Conservation (phyloP, 1,140 invertebrate species). For the Trichogramma pretiosum region DNA sequence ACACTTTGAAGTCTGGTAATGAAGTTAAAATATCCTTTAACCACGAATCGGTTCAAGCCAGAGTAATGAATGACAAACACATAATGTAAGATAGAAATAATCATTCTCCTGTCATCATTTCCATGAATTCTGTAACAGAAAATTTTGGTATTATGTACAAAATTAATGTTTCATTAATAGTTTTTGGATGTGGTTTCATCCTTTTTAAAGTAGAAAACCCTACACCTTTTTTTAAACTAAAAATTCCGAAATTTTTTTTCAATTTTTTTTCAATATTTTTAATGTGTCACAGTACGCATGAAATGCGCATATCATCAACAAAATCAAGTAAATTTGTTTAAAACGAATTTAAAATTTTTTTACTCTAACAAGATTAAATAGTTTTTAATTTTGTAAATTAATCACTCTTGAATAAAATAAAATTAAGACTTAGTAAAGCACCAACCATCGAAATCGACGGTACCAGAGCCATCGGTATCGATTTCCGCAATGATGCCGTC, state of each 20-base stretch:
- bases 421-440: slow-evolving; percentile 12
- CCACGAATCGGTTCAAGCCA: too few species aligned
- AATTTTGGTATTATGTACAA: too few species aligned
- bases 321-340: not conserved
- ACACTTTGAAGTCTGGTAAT: too few species aligned
- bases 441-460: slow-evolving; percentile 78
- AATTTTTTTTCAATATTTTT: not conserved
- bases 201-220: too few species aligned
- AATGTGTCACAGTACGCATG: not conserved
- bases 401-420: not conserved
- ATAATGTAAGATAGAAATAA: too few species aligned
- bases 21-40: too few species aligned
- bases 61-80: too few species aligned
- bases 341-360: too few species aligned
- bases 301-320: not conserved
- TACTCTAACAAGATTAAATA: not conserved
- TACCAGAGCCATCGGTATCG: slow-evolving; percentile 87
- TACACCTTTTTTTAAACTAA: too few species aligned
- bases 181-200: too few species aligned
- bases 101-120: slow-evolving; percentile 80
- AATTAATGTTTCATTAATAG: too few species aligned
- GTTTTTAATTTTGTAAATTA: not conserved
- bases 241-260: too few species aligned
- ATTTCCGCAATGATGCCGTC: slow-evolving; percentile 91
- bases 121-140: slow-evolving; percentile 64